Base-by-base conservation (phyloP, 2,888 invertebrate species). In the Noctua fimbriata region DNA sequence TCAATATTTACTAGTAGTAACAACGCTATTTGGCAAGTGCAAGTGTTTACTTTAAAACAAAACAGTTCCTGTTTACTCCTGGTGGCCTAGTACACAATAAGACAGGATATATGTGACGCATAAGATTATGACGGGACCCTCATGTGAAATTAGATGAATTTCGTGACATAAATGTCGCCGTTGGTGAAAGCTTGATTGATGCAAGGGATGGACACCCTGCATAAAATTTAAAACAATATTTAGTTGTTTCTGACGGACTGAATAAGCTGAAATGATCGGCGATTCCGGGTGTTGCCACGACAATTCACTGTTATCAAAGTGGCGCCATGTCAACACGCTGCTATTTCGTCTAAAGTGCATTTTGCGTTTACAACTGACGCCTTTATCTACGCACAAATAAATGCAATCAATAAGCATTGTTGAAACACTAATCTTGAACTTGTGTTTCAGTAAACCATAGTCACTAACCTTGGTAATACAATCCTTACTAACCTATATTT, bases 41-140 rank as follows among this genome's bases (percentile, higher is more conserved):
- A 74, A 73, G n/a, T 78, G 78, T 78, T 65, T 65, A 82, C 32
- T 55, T 36, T 7, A 5, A 52, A 12, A 4, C 52, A 47, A 70
- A 69, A 72, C 49, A 73, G 32, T 84, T 84, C 52, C 41, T 84
- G 36, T 75, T 74, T 75, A 84, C 75, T 44, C 47, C 69, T 69
- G 28, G n/a, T 79, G 0, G 41, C 49, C 44, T 82, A 49, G 69
- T 82, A 82, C 18, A 66, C 18, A 65, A 47, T 4, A 36, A 10
- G n/a, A 41, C 28, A n/a, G 24, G 24, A 52, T 65, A 58, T 55
- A 65, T 32, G 32, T 52, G 49, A 44, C 14, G 36, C 36, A 36
- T 36, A 44, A 70, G 21, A 49, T n/a, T 28, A 32, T 66, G 4
- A 14, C 10, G 14, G 1, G 47, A 10, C 21, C 21, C 3, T 10